Base-by-base conservation (phyloP, 2,888 invertebrate genomes). In the Phanerotoma sp. region DNA sequence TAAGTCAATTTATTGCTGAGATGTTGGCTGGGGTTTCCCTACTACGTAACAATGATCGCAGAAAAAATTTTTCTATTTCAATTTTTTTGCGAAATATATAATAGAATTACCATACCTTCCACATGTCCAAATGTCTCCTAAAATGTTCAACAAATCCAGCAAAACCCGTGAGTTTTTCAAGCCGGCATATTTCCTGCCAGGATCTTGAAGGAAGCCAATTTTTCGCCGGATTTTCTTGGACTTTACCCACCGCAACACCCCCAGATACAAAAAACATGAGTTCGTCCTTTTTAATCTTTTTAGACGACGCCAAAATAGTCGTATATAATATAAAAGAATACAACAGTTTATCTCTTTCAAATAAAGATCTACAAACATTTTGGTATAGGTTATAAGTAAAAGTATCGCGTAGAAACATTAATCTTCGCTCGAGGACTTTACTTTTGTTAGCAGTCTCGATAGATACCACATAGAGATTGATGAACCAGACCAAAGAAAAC, bases 401-500 rank as follows among this genome's bases (percentile, higher is more conserved):
- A 37, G 88, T 86, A 48, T 88, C 86, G 63, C 81, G 85, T 35
- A 93, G 78, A 73, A 87, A 87, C 58, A 82, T 82, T 45, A 91
- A 79, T 61, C 91, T 79, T 66, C 84, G 84, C 46, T 87, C 85
- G 63, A 91, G 80, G 66, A 86, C 84, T 75, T 88, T 86, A 15
- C 86, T 86, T 72, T 86, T 86, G 66, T 84, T 85, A 1, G 87
- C 86, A 65, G 86, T 85, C 68, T 89, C 87, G 52, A 93, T 91
- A 10, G 91, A 89, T 60, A 83, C 80, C 5, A 88, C 79, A 69
- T 90, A 93, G 30, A 93, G 81, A 77, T 88, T 88, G 61, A 93
- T 89, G 77, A 92, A 93, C 93, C 93, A 93, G 10, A 83, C 83
- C 38, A 93, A 79, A 1, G 92, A 92, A 77, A 89, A 93, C 75